phyloP scores from a whole-genome alignment of 1,140 invertebrate genomes.

The Trinorchestia longiramus region DNA sequence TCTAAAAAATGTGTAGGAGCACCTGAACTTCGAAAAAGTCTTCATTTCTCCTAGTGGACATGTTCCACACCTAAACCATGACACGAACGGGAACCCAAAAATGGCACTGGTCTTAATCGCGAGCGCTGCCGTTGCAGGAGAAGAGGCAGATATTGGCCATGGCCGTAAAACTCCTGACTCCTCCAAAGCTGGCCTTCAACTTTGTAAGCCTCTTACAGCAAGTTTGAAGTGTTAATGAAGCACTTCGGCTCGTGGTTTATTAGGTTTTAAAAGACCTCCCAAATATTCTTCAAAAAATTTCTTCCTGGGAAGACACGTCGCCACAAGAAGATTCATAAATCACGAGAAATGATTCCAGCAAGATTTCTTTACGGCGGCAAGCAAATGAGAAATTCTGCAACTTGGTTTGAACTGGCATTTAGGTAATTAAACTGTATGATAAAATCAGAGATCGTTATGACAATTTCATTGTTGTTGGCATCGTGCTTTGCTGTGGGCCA shows the following conservation, averaged over 20 bases:
- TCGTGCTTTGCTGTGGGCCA: no score
- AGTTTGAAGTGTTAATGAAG: constrained; percentile 55
- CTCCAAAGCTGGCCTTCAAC: constrained; percentile 45
- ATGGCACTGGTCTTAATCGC: neutral
- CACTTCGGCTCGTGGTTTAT: constrained; percentile 34
- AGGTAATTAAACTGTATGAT: neutral
- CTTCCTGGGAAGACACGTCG: neutral
- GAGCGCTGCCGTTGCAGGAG: neutral
- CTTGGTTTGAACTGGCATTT: neutral
- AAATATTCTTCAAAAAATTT: neutral
- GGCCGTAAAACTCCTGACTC: constrained; percentile 38
- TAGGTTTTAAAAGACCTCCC: neutral
- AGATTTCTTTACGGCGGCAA: neutral
- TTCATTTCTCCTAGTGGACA: no score
- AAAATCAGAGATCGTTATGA: no score
- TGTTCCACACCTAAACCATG: no score
- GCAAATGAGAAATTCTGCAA: neutral
- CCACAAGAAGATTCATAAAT: neutral
- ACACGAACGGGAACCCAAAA: no score
- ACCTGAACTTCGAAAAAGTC: no score
- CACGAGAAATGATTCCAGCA: neutral
- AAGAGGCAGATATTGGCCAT: constrained; percentile 13
- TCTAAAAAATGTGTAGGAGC: no score
- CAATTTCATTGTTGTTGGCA: no score
- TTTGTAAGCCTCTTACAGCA: constrained; percentile 36